Base-by-base conservation (phyloP, 2,797 vertebrate species). In the Pelodytes ibericus region DNA sequence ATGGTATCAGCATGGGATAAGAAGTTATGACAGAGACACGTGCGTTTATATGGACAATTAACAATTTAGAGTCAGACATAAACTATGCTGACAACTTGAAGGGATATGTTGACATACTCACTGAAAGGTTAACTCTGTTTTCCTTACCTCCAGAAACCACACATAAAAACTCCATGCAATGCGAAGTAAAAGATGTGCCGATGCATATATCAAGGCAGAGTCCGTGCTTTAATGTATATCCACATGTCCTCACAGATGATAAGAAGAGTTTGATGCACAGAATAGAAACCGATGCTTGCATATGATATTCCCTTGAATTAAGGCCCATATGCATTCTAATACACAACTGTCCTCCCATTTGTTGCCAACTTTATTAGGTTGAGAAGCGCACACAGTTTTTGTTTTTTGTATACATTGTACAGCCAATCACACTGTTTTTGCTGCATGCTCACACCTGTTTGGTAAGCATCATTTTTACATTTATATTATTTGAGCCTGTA, bases 321-420 rank as follows among this genome's bases (percentile, higher is more conserved):
- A 59, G 56, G 31, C 33, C 41, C 53, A 59, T 27, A 67, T 8
- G 15, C 31, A 47, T 41, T 59, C 24, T 16, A 2, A 59, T 26
- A 27, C 57, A 10, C 36, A 27, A 36, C 57, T 61, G 26, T 47
- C 39, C 57, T 47, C 69, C 68, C 36, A 71, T 33, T 9, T 49
- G n/a, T n/a, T n/a, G n/a, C n/a, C n/a, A n/a, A n/a, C n/a, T n/a
- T n/a, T n/a, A n/a, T n/a, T n/a, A n/a, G n/a, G n/a, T n/a, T n/a
- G n/a, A n/a, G n/a, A n/a, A n/a, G n/a, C n/a, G n/a, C n/a, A n/a
- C n/a, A n/a, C n/a, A n/a, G n/a, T n/a, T n/a, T n/a, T n/a, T n/a
- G n/a, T n/a, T n/a, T n/a, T n/a, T n/a, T n/a, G n/a, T n/a, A n/a
- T n/a, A n/a, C n/a, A n/a, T n/a, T n/a, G n/a, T n/a, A n/a, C n/a